These are phyloP conservation scores for Aphelenchoides besseyi DNA, from an alignment of 1,140 invertebrate genomes.

Conservation along the genomic window DNA sequence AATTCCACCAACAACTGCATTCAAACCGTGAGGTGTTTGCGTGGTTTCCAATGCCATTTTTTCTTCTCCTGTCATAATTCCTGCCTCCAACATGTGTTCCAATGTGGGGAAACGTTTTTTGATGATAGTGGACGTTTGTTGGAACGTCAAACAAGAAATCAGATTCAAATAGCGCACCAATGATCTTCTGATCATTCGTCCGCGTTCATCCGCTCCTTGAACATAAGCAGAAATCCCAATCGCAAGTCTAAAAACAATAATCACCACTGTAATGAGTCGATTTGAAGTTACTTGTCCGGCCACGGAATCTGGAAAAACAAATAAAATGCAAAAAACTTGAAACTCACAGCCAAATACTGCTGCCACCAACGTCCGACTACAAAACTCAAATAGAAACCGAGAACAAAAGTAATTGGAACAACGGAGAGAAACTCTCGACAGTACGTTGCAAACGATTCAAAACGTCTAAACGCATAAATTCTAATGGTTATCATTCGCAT, in stretches of 20 bases:
- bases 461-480: conserved; percentile 54
- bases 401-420: conserved; percentile 77
- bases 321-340: too few relatives aligned
- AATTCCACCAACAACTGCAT: conserved; percentile 72
- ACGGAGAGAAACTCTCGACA: conserved; percentile 62
- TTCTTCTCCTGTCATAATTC: conserved; percentile 83
- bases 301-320: conserved; percentile 20
- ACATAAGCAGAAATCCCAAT: conserved; percentile 47
- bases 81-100: conserved; percentile 79
- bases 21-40: conserved; percentile 76
- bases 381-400: conserved; percentile 86
- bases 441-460: conserved; percentile 63
- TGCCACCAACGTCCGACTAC: conserved; percentile 88
- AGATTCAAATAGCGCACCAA: conserved; percentile 82
- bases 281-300: conserved; percentile 23
- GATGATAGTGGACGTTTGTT: conserved; percentile 62
- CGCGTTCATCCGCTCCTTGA: conserved; percentile 71
- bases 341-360: conserved; percentile 76
- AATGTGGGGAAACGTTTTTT: conserved; percentile 88
- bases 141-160: conserved; percentile 75
- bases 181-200: conserved; percentile 80
- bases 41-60: conserved; percentile 71
- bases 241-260: too few relatives aligned
- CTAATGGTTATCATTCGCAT: conserved; percentile 5
- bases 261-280: too few relatives aligned